Base-by-base conservation (phyloP, 2,888 invertebrate genomes). In the Caenorhabditis sp. region DNA sequence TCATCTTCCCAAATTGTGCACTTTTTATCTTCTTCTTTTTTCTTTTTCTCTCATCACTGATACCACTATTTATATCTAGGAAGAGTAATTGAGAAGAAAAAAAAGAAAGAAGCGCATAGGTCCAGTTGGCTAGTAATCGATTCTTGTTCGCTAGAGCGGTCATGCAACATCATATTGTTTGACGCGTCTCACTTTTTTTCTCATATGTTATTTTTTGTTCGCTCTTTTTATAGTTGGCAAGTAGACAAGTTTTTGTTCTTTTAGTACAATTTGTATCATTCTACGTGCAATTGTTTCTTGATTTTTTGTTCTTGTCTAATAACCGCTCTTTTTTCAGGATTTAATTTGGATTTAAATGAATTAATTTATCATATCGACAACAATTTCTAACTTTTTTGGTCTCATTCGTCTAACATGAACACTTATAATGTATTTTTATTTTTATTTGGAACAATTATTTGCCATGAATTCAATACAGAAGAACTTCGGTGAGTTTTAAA, bases 401-500 rank as follows among this genome's bases (percentile, higher is more conserved):
- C 43, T 43, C 43, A 43, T 43, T 43, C 43, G 43, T 43, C 43
- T 43, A 43, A 43, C 43, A 43, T 43, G 43, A 43, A 43, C 12
- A 43, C 43, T 10, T 43, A 43, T 43, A 10, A 10, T 43, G 3
- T 58, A 26, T 21, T 63, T 37, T 21, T 54, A 63, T 21, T 68
- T 49, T 60, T 58, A 21, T 50, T 60, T 63, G 63, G 57, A 24
- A 58, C 19, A 12, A n/a, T 23, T 50, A 6, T 49, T 2, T 54
- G 59, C 54, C 36, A 27, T n/a, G 68, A 64, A 12, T 23, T 69
- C 5, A 61, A 69, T 27, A 57, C 60, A 5, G 55, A 57, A 21
- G 58, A 59, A 19, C 43, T 69, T 21, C 36, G 61, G 69, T 69
- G 43, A 69, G 59, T 51, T 54, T 24, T 1, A 64, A 31, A 31